Evolutionary conservation across 2,888 invertebrate genomes (phyloP).

Genomic region (Eurois occulta): DNA sequence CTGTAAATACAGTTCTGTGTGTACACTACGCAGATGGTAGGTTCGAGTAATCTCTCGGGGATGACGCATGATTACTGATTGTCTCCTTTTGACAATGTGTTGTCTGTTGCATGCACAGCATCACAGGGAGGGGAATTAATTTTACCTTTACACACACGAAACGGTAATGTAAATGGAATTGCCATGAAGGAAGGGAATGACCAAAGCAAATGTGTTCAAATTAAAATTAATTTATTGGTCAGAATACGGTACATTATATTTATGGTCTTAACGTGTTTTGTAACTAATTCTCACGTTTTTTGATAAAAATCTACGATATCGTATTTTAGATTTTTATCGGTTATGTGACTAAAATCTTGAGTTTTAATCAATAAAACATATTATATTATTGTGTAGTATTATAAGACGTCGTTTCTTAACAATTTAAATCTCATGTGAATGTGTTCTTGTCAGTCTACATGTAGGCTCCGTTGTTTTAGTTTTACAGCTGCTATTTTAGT

Average conservation of each 20-base stretch:
- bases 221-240: too few species aligned
- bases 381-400: not conserved
- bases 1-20: slow-evolving; percentile 49
- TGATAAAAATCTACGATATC: slow-evolving; percentile 20
- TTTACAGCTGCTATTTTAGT: slow-evolving; percentile 58
- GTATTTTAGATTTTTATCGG: not conserved
- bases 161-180: slow-evolving; percentile 25
- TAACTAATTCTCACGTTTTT: slow-evolving; percentile 23
- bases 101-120: slow-evolving; percentile 53
- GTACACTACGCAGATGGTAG: slow-evolving; percentile 53
- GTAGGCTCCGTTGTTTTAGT: slow-evolving; percentile 45
- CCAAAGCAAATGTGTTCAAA: slow-evolving; percentile 12
- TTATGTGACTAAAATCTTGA: slow-evolving; percentile 6
- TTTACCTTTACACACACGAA: slow-evolving; percentile 43
- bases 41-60: slow-evolving; percentile 67
- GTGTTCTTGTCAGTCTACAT: slow-evolving; percentile 45
- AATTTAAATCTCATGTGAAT: not conserved
- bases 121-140: slow-evolving; percentile 43
- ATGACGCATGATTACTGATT: slow-evolving; percentile 68
- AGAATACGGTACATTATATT: too few species aligned
- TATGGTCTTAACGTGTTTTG: not conserved
- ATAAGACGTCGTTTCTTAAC: not conserved
- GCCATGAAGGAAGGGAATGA: slow-evolving; percentile 4
- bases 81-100: slow-evolving; percentile 66
- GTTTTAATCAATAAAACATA: slow-evolving; percentile 21